phyloP scores from a whole-genome alignment of 2,797 vertebrate species.

The Rachycentron canadum region DNA sequence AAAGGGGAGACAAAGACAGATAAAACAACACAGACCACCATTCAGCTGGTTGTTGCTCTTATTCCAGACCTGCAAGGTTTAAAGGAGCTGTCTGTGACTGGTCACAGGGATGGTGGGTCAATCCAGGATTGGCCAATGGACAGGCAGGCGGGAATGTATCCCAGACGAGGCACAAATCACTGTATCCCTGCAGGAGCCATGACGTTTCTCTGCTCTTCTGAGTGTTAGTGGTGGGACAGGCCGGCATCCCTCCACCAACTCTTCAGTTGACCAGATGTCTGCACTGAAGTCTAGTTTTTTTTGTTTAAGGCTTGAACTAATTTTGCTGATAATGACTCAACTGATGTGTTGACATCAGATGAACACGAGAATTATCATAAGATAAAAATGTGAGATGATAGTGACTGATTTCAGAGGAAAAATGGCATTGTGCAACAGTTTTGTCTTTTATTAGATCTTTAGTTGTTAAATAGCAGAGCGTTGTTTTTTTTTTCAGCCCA shows the following conservation, averaged over 20 bases:
- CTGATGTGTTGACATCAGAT: not conserved
- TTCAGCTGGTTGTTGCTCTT: constrained; percentile 27
- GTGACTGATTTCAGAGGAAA: not conserved
- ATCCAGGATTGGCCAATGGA: constrained; percentile 61
- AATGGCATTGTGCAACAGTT: not conserved
- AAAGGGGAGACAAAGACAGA: constrained; percentile 33
- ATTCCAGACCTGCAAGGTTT: constrained; percentile 29
- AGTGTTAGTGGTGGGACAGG: constrained; percentile 33
- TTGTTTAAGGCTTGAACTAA: constrained; percentile 31
- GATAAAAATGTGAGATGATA: not conserved
- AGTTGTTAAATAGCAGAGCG: not conserved
- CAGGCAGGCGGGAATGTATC: constrained; percentile 50
- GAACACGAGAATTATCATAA: constrained; percentile 8
- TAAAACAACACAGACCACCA: constrained; percentile 19
- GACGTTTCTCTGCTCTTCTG: constrained; percentile 61
- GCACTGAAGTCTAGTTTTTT: constrained; percentile 15
- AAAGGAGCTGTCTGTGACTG: constrained; percentile 33
- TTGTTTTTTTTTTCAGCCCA: not conserved
- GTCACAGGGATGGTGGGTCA: constrained; percentile 43
- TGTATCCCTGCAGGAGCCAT: constrained; percentile 38
- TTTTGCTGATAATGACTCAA: constrained; percentile 10
- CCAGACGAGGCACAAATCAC: constrained; percentile 62
- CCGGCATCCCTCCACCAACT: constrained; percentile 7
- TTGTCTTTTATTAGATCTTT: not conserved
- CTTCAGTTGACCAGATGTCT: constrained; percentile 45